Evolutionary conservation across 2,113 vertebrate species (phyloP).

Genomic region (Dicaeum eximium): DNA sequence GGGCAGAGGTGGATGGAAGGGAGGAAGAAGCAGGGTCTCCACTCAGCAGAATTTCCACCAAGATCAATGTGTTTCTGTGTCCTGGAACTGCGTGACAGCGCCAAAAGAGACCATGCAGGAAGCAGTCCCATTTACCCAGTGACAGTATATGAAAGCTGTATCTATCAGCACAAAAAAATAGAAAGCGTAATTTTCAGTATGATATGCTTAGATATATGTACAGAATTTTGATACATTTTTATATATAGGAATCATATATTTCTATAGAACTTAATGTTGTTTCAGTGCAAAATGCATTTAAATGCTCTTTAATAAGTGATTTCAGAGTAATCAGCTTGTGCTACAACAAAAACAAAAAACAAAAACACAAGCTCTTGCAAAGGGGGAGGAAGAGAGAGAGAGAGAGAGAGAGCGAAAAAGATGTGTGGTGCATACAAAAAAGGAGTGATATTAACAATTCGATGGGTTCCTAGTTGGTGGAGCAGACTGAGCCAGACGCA

Average conservation of each 20-base stretch:
- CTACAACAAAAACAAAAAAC: slow-evolving; percentile 71
- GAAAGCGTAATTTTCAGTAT: neutral
- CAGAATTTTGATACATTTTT: neutral
- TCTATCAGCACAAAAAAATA: neutral
- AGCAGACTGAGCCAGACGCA: slow-evolving; percentile 94
- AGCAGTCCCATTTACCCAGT: neutral
- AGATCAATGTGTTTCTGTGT: neutral
- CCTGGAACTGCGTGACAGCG: neutral
- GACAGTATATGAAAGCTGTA: neutral
- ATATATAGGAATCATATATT: neutral
- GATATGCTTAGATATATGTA: neutral
- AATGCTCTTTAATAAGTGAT: slow-evolving; percentile 74
- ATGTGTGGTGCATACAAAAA: slow-evolving; percentile 91
- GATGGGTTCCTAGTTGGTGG: slow-evolving; percentile 83
- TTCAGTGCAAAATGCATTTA: slow-evolving; percentile 54
- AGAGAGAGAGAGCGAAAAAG: slow-evolving; percentile 75
- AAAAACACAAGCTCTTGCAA: slow-evolving; percentile 76
- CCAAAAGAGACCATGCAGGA: neutral
- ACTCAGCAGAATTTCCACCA: neutral
- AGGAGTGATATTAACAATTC: slow-evolving; percentile 86
- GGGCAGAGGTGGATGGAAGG: neutral
- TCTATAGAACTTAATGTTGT: slow-evolving; percentile 5
- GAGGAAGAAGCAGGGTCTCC: neutral
- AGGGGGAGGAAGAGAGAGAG: slow-evolving; percentile 71
- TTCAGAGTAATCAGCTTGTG: slow-evolving; percentile 83